These are phyloP conservation scores for Diarsia rubi DNA, from an alignment of 2,888 invertebrate genomes.

Conservation along the genomic window DNA sequence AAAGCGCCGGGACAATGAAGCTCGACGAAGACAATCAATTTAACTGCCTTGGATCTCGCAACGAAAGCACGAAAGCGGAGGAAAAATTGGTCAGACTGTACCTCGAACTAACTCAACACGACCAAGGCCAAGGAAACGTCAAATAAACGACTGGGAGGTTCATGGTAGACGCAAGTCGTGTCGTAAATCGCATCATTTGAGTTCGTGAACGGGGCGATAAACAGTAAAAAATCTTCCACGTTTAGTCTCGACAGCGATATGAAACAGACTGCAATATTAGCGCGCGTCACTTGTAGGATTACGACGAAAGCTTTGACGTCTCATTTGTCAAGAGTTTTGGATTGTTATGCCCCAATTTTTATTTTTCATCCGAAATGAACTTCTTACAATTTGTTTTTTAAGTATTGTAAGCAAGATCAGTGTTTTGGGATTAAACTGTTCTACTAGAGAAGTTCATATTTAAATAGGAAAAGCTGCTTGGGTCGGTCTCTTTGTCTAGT, in stretches of 20 bases:
- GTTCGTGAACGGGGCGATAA: neutral
- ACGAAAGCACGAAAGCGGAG: too few relatives aligned
- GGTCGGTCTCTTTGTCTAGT: neutral
- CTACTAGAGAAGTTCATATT: neutral
- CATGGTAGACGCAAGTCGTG: neutral
- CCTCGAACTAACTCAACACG: neutral
- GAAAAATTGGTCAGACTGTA: neutral
- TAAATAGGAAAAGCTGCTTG: neutral
- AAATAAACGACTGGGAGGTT: neutral
- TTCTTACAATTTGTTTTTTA: constrained; percentile 13
- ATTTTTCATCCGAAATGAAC: constrained; percentile 15
- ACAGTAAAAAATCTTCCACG: constrained; percentile 25
- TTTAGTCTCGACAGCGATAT: constrained; percentile 37
- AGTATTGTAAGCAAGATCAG: neutral
- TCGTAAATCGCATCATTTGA: neutral
- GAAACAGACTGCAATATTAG: constrained; percentile 45
- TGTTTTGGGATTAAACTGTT: neutral
- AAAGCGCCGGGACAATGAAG: too few relatives aligned
- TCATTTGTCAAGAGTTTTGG: constrained; percentile 60
- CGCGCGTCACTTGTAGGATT: constrained; percentile 45
- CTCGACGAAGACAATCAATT: too few relatives aligned
- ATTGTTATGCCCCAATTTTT: constrained; percentile 36
- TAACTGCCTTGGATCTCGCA: too few relatives aligned
- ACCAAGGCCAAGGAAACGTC: neutral
- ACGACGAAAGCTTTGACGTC: constrained; percentile 46